phyloP scores from a whole-genome alignment of 2,888 invertebrate species.

The Rhyacophila evoluta region DNA sequence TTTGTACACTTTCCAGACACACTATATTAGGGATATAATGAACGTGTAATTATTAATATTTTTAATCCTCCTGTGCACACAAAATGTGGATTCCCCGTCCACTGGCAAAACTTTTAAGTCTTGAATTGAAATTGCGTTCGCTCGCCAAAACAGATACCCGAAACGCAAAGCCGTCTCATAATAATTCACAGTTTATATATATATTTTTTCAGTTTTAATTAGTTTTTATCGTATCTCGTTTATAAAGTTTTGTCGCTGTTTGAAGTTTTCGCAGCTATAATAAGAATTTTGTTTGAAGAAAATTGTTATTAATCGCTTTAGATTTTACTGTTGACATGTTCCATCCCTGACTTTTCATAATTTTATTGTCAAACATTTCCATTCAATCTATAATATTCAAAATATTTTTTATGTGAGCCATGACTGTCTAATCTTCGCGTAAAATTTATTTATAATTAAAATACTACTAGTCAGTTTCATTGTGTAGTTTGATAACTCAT shows the following conservation, averaged over 20 bases:
- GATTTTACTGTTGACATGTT: not conserved
- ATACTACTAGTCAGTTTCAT: too few species aligned
- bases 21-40: not conserved
- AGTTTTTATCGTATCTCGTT: constrained; percentile 4
- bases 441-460: too few species aligned
- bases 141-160: not conserved
- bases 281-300: not conserved
- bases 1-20: not conserved
- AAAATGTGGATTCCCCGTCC: not conserved
- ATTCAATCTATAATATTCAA: too few species aligned
- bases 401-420: too few species aligned
- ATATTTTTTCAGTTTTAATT: not conserved
- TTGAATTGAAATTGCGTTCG: not conserved
- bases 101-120: not conserved
- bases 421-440: too few species aligned
- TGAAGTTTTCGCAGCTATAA: not conserved
- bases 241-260: not conserved
- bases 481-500: too few species aligned
- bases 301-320: not conserved
- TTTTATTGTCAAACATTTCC: not conserved
- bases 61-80: not conserved
- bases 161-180: not conserved
- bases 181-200: not conserved
- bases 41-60: not conserved
- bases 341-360: not conserved